Evolutionary conservation across 2,888 invertebrate species (phyloP), one percentile per base, ranked within the genome.

Genomic region (Diloba caeruleocephala): DNA sequence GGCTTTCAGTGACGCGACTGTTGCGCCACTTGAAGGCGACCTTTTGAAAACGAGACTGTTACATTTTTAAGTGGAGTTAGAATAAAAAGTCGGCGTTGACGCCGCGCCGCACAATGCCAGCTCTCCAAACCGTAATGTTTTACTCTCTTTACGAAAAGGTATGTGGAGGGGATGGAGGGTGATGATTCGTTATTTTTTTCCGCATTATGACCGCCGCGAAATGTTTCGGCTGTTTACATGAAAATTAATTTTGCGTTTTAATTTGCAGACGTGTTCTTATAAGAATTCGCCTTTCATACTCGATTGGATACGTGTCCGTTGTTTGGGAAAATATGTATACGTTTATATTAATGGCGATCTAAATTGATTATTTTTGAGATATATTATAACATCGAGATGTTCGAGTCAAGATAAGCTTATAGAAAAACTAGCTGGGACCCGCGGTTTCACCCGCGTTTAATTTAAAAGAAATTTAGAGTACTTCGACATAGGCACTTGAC

Each of bases 1-100:
- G 50, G 50, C 50, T 63, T 57, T 67, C 71, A 60, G 68, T 64
- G 60, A 57, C 60, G 60, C 60, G 52, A 64, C 71, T 55, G 70
- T 67, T 37, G 68, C 64, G 39, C 62, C 55, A 62, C 69, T 71
- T 50, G 36, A 65, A 56, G 34, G 46, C 71, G 32, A 71, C 65
- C 65, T 52, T 71, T 71, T 68, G 58, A 71, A n/a, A 71, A 63
- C 58, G 67, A 65, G 58, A 50, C 68, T 62, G 71, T 65, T 71
- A 59, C 56, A 65, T 71, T 71, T 71, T 62, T 62, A 71, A 71
- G 68, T 62, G 56, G 56, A 62, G 64, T 61, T 65, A 62, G 62
- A 68, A 71, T 71, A 62, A 71, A 70, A 71, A 65, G 56, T 45
- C 37, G 49, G 46, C 52, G 61, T 49, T 51, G 68, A 39, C 57